phyloP scores from a whole-genome alignment of 2,888 invertebrate species.

The Tachina fera region DNA sequence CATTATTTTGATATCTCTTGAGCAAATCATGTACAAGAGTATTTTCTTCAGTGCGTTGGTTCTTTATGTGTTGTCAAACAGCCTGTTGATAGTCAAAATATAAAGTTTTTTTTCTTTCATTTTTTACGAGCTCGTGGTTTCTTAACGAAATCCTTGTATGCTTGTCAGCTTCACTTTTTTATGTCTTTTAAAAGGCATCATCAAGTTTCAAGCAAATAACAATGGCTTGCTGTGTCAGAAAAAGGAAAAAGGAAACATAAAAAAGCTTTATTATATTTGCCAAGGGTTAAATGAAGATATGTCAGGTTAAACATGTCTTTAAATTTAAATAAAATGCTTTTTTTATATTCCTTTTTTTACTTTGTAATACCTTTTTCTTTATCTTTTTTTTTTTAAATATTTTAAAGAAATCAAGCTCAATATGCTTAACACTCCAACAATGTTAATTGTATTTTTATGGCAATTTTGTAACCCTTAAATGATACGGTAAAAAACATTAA shows the following conservation, averaged over 20 bases:
- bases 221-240: neutral
- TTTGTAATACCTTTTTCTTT: neutral
- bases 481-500: too few relatives aligned
- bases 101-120: neutral
- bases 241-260: neutral
- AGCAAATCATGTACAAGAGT: neutral
- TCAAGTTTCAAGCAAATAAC: neutral
- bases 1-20: neutral
- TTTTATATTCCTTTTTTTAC: neutral
- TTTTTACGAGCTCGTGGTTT: slow-evolving; percentile 33
- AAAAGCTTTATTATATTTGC: neutral
- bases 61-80: slow-evolving; percentile 7
- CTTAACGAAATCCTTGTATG: slow-evolving; percentile 2
- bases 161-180: slow-evolving; percentile 25
- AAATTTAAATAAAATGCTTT: neutral
- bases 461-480: too few relatives aligned
- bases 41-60: slow-evolving; percentile 11
- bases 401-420: neutral
- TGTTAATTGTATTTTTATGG: too few relatives aligned
- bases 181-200: slow-evolving; percentile 5
- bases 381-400: neutral
- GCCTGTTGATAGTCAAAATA: slow-evolving; percentile 39
- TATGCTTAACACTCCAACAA: too few relatives aligned
- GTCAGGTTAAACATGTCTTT: neutral
- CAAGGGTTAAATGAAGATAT: neutral